Conservation (phyloP, 2,113 vertebrate species). For the Gymnorhina tibicen region DNA sequence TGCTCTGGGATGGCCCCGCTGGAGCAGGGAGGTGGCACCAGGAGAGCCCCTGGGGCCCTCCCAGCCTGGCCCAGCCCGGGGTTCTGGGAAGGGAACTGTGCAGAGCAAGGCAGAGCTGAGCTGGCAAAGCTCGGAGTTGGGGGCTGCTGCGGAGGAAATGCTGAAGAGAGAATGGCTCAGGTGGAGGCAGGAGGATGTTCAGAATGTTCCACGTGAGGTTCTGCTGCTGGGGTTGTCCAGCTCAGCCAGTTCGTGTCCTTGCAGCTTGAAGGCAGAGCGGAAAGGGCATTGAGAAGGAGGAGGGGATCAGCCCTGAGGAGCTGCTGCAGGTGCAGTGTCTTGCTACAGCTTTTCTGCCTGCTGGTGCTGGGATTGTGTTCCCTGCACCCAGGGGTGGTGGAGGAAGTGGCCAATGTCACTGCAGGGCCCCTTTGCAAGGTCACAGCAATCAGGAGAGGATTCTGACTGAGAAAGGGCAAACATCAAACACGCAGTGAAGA, state of each 20-base stretch:
- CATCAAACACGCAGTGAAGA: rapidly evolving
- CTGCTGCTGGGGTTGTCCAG: background rate
- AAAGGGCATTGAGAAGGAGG: background rate
- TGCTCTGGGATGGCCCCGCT: background rate
- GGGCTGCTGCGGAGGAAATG: background rate
- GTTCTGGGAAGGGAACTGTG: background rate
- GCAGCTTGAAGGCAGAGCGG: background rate
- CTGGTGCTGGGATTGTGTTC: background rate
- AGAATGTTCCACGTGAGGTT: rapidly evolving
- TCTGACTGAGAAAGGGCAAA: background rate
- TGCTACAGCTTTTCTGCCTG: background rate
- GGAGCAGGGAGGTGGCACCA: background rate
- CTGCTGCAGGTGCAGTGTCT: background rate
- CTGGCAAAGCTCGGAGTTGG: background rate
- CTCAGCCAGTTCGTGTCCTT: background rate
- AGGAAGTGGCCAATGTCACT: background rate
- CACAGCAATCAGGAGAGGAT: background rate
- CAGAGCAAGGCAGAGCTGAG: background rate
- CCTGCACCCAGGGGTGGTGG: background rate
- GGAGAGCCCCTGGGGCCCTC: background rate
- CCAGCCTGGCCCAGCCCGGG: rapidly evolving
- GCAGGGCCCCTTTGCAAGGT: background rate
- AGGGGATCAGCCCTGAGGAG: background rate
- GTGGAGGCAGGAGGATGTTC: background rate
- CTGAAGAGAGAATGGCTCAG: rapidly evolving